Percentiles rank a stretch among this genome's conserved stretches.
These are phyloP conservation scores for Brachystomella parvula DNA, from an alignment of 1,140 invertebrate species.

Conservation along the genomic window DNA sequence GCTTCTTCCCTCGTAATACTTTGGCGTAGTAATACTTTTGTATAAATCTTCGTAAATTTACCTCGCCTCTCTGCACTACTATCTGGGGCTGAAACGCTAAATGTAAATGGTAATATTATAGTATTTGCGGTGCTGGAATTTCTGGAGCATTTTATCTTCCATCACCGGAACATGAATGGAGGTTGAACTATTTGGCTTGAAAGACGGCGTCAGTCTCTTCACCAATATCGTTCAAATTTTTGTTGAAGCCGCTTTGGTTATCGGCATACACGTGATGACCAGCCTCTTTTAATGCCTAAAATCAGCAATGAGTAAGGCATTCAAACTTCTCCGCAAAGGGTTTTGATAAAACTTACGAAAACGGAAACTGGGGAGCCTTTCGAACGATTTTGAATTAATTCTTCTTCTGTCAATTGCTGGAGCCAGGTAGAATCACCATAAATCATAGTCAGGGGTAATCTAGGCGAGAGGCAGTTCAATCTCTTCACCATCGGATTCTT, in stretches of 20 bases:
- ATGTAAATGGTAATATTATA: no score
- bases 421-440: neutral
- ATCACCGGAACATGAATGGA: no score
- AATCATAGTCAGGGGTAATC: neutral
- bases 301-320: neutral
- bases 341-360: neutral
- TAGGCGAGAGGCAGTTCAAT: neutral
- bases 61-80: no score
- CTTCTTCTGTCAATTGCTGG: neutral
- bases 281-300: neutral
- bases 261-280: slow-evolving; percentile 4
- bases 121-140: no score
- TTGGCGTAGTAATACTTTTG: no score
- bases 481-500: slow-evolving; percentile 63
- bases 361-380: neutral
- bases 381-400: no score
- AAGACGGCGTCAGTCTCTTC: neutral
- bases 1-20: no score
- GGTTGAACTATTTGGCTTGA: no score
- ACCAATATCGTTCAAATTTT: neutral
- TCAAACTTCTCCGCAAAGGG: neutral
- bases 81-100: no score
- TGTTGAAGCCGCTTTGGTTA: neutral
- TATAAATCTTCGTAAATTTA: no score
- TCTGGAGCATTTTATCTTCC: no score